phyloP scores from a whole-genome alignment of 2,888 invertebrate species.

The Mesorhabditis spiculigera region DNA sequence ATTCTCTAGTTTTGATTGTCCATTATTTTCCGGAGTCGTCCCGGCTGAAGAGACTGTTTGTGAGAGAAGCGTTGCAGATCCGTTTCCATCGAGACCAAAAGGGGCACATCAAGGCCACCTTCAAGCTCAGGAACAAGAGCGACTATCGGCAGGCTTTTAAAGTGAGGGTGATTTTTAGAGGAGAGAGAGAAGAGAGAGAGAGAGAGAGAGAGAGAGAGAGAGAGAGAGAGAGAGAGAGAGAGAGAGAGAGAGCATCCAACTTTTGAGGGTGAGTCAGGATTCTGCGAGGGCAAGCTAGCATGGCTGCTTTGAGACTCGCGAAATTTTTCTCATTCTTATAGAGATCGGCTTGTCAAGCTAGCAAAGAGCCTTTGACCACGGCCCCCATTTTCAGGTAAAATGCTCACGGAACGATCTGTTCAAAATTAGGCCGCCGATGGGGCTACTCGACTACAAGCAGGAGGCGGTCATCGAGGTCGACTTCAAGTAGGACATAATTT shows the following conservation, averaged over 20 bases:
- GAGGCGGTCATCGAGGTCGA: slow-evolving; percentile 25
- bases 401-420: slow-evolving; percentile 53
- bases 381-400: slow-evolving; percentile 30
- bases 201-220: no score
- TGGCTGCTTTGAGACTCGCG: not conserved
- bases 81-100: slow-evolving; percentile 19
- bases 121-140: slow-evolving; percentile 42
- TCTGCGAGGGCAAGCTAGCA: not conserved
- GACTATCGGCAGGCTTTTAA: slow-evolving; percentile 50
- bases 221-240: no score
- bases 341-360: no score
- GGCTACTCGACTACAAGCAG: slow-evolving; percentile 44
- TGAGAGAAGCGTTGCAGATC: slow-evolving; percentile 17
- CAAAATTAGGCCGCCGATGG: slow-evolving; percentile 44
- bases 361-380: not conserved
- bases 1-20: no score
- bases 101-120: slow-evolving; percentile 22
- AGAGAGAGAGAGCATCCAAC: no score
- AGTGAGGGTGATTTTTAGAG: slow-evolving; percentile 10
- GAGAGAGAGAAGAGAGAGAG: no score
- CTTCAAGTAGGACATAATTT: slow-evolving; percentile 13
- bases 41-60: not conserved
- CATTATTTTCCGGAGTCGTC: not conserved
- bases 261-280: not conserved
- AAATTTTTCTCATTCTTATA: not conserved